Evolutionary conservation across 2,888 invertebrate species (phyloP), one percentile per base, ranked within the genome.

Genomic region (Cerastis rubricosa): DNA sequence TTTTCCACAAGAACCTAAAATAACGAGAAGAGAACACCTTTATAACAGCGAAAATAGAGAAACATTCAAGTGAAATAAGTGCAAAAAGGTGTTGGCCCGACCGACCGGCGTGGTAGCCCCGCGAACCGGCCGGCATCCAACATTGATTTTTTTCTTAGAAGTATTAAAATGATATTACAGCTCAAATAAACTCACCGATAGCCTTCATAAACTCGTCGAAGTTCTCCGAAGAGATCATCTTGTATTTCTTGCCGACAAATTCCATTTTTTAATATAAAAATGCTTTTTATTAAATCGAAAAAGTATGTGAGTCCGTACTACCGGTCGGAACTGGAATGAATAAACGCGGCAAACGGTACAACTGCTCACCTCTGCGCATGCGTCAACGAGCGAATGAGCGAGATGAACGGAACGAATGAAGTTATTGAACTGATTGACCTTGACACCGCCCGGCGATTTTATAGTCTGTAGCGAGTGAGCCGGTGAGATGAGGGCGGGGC

Each of bases 181-280:
- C 49, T 69, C 35, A 86, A 85, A 89, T 87, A 75, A 54, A 95
- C 98, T 98, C 92, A 98, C 98, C 98, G 84, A 98, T 95, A 70
- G 98, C 97, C 97, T 98, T 98, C 98, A 99, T 98, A 97, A 98
- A 98, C 78, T 98, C 98, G 90, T 99, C 99, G 94, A 99, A 99
- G 93, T 98, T 98, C 85, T 98, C 98, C 89, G 98, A 98, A 80
- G 97, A 97, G 81, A 97, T 95, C 94, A 99, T 97, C 94, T 98
- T 98, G 97, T 98, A 99, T 94, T 98, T 98, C 96, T 98, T 98
- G 93, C 98, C 98, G 71, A 93, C 83, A 92, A 96, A 96, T 83
- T 95, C 96, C 96, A 96, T 96, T 93, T 94, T 96, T 64, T 84
- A 80, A 81, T 89, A 77, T 87, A 80, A 87, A 85, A 86, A 82